Evolutionary conservation across 2,888 invertebrate genomes (phyloP).

Genomic region (Xanthorhoe spadicearia): DNA sequence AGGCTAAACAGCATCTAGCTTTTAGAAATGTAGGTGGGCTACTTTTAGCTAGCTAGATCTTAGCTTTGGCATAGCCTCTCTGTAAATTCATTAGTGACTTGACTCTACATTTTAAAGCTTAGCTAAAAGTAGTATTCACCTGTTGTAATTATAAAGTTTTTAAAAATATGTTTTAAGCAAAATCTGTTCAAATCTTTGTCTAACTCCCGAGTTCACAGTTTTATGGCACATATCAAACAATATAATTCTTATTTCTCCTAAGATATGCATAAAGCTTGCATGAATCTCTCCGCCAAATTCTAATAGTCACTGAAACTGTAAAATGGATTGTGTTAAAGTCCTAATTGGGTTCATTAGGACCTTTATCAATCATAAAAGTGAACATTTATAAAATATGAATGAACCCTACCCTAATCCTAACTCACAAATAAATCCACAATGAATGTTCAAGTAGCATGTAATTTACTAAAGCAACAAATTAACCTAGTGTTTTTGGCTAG

Average conservation of each 20-base stretch:
- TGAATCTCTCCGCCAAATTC: slow-evolving; percentile 32
- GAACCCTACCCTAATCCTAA: slow-evolving; percentile 29
- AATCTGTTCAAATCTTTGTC: background rate
- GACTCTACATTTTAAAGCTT: slow-evolving; percentile 3
- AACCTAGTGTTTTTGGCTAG: slow-evolving; percentile 79
- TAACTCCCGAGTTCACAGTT: background rate
- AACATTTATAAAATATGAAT: slow-evolving; percentile 22
- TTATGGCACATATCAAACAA: background rate
- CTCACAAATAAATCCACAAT: slow-evolving; percentile 32
- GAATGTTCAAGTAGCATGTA: slow-evolving; percentile 50
- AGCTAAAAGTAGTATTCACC: slow-evolving; percentile 22
- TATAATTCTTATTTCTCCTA: background rate
- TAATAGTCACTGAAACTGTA: too few relatives aligned
- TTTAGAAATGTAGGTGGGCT: slow-evolving; percentile 8
- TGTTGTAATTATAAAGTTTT: background rate
- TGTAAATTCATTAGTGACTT: slow-evolving; percentile 4
- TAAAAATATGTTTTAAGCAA: background rate
- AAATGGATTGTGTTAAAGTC: too few relatives aligned
- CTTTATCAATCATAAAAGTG: too few relatives aligned
- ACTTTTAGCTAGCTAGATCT: slow-evolving; percentile 13
- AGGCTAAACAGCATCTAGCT: background rate
- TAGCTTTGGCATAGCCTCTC: slow-evolving; percentile 9
- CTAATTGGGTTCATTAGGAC: too few relatives aligned
- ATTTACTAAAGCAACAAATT: slow-evolving; percentile 58
- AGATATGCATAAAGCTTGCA: slow-evolving; percentile 48